Conservation (phyloP, 2,888 invertebrate species). For the Megamerina dolium region DNA sequence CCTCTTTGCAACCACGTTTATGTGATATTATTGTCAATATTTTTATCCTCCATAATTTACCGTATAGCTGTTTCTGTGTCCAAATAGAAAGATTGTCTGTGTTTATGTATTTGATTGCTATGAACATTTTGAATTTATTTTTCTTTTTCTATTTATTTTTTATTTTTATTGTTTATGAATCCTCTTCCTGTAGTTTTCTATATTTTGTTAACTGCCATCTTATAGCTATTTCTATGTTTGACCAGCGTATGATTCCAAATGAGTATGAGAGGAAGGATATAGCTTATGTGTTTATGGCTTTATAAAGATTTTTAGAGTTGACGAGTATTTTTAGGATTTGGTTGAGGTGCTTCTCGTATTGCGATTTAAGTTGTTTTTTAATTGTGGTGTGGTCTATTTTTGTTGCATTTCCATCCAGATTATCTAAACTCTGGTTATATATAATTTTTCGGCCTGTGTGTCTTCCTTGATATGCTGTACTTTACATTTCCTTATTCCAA, state of each 20-base stretch:
- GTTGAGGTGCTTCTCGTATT: not conserved
- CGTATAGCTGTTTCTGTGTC: not conserved
- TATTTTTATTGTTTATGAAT: not conserved
- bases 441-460: not conserved
- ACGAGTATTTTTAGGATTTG: slow-evolving; percentile 5
- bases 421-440: not conserved
- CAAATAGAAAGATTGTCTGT: not conserved
- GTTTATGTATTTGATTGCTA: not conserved
- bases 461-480: not conserved
- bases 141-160: not conserved
- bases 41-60: not conserved
- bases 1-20: not conserved
- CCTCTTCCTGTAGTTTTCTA: not conserved
- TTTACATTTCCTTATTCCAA: no score
- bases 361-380: not conserved
- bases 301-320: slow-evolving; percentile 5
- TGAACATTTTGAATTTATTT: not conserved
- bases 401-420: slow-evolving; percentile 1
- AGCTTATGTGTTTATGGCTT: slow-evolving; percentile 11
- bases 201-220: not conserved
- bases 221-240: slow-evolving; percentile 1
- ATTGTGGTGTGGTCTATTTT: slow-evolving; percentile 1
- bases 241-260: slow-evolving; percentile 5
- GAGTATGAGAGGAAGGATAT: slow-evolving; percentile 8
- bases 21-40: not conserved